phyloP scores from a whole-genome alignment of 2,797 vertebrate species.

The Cossypha dichroa region DNA sequence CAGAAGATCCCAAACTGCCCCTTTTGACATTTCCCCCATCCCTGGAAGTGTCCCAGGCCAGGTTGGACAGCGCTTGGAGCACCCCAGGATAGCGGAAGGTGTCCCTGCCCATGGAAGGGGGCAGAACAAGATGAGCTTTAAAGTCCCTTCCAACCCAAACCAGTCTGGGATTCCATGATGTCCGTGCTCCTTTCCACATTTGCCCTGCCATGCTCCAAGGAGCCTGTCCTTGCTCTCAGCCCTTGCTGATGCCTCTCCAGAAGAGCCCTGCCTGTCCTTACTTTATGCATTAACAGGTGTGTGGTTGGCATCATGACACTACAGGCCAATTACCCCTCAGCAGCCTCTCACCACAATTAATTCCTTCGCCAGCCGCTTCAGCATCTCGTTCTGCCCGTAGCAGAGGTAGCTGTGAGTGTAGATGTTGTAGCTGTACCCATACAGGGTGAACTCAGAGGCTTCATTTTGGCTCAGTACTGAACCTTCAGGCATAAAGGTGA shows the following conservation, averaged over 20 bases:
- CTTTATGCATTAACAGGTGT: not conserved
- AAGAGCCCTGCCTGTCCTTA: not conserved
- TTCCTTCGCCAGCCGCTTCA: constrained; percentile 44
- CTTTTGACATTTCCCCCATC: not conserved
- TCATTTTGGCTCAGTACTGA: constrained; percentile 13
- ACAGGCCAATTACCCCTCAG: not conserved
- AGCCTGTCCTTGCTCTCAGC: not conserved
- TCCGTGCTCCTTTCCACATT: not conserved
- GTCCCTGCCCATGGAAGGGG: not conserved
- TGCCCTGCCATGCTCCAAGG: not conserved
- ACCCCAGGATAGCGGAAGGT: not conserved
- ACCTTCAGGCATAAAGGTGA: constrained; percentile 79
- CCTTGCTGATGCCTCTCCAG: not conserved
- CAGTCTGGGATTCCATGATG: not conserved
- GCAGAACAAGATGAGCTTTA: not conserved
- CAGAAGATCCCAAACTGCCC: not conserved
- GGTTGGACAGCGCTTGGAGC: accelerated
- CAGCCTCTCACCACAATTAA: constrained; percentile 28
- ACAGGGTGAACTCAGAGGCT: constrained; percentile 77
- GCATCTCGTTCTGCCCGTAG: constrained; percentile 82
- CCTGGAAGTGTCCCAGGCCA: not conserved
- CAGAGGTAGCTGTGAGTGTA: constrained; percentile 91
- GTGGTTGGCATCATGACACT: not conserved
- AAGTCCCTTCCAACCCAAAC: not conserved
- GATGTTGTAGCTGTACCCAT: constrained; percentile 81